A percentile compares a stretch with the other conserved stretches of the same genome.
Evolutionary conservation across 1,140 invertebrate genomes (phyloP).

Genomic region (Neuroterus valhalla): DNA sequence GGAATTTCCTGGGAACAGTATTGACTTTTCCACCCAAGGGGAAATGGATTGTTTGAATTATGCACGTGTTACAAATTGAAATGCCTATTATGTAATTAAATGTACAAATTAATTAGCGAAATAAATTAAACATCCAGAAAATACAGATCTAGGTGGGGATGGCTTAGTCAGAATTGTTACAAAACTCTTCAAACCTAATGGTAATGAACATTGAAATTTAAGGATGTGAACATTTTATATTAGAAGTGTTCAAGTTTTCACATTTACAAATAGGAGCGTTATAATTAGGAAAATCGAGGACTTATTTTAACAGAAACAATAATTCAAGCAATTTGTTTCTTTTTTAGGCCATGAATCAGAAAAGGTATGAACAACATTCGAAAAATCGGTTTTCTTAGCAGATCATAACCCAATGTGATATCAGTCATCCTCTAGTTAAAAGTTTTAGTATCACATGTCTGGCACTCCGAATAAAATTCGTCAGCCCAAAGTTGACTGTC

Average conservation of each 20-base stretch:
- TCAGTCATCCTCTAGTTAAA: slow-evolving; percentile 3
- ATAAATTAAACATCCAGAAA: not conserved
- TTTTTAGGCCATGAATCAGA: not conserved
- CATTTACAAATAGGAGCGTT: not conserved
- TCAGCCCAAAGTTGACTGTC: slow-evolving; percentile 1
- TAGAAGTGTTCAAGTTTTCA: not conserved
- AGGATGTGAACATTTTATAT: not conserved
- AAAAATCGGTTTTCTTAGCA: slow-evolving; percentile 14
- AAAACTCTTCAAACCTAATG: not conserved
- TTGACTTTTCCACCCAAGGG: not conserved
- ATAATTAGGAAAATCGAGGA: not conserved
- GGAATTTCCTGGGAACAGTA: not conserved
- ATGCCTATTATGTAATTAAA: not conserved
- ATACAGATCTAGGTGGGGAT: not conserved
- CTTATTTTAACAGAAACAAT: not conserved
- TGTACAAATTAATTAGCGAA: not conserved
- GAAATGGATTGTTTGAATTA: slow-evolving; percentile 19
- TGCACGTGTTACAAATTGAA: not conserved
- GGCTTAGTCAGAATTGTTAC: not conserved
- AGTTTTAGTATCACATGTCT: slow-evolving; percentile 6
- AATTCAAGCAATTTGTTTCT: slow-evolving; percentile 15
- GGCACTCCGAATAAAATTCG: slow-evolving; percentile 14
- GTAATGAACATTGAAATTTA: not conserved
- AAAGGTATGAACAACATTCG: not conserved
- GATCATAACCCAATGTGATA: not conserved